A percentile compares a stretch with the other conserved stretches of the same genome.
Conservation (phyloP, 2,888 invertebrate species). For the Caenorhabditis macrosperma region DNA sequence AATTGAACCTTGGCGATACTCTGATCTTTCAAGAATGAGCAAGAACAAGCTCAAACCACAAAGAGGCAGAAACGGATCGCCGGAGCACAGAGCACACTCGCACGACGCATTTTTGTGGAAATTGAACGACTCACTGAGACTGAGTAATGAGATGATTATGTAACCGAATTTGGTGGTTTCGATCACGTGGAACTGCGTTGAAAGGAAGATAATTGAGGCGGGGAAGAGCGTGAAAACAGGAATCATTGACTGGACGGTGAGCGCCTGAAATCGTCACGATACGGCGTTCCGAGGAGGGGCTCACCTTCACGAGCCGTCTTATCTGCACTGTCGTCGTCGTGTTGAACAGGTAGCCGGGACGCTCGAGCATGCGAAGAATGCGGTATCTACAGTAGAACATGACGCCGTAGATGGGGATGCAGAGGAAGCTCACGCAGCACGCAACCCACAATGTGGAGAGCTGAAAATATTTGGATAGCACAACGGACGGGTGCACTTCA, state of each 20-base stretch:
- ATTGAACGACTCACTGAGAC: conserved; percentile 44
- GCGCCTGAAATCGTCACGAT: conserved; percentile 34
- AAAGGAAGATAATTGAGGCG: conserved; percentile 43
- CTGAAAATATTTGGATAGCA: conserved; percentile 19
- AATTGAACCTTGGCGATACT: too few relatives aligned
- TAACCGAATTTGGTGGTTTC: conserved; percentile 56
- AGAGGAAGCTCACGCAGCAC: conserved; percentile 40
- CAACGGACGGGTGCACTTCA: not conserved
- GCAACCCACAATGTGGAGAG: conserved; percentile 50
- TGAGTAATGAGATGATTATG: conserved; percentile 51
- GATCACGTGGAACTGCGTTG: conserved; percentile 49
- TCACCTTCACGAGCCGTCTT: conserved; percentile 40
- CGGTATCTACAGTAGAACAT: conserved; percentile 57
- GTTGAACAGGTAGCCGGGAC: conserved; percentile 52
- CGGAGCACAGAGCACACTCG: not conserved
- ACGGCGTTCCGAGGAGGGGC: not conserved
- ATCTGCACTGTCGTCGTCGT: conserved; percentile 49
- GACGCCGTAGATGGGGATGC: conserved; percentile 48
- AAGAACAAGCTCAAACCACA: too few relatives aligned
- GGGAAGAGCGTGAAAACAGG: conserved; percentile 50
- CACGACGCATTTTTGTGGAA: not conserved
- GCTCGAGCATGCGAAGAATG: conserved; percentile 46
- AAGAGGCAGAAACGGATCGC: too few relatives aligned
- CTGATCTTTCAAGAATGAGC: too few relatives aligned
- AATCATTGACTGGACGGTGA: conserved; percentile 52